These are phyloP conservation scores for Nothoprocta pentlandii DNA, from an alignment of 2,113 vertebrate species.

Conservation along the genomic window DNA sequence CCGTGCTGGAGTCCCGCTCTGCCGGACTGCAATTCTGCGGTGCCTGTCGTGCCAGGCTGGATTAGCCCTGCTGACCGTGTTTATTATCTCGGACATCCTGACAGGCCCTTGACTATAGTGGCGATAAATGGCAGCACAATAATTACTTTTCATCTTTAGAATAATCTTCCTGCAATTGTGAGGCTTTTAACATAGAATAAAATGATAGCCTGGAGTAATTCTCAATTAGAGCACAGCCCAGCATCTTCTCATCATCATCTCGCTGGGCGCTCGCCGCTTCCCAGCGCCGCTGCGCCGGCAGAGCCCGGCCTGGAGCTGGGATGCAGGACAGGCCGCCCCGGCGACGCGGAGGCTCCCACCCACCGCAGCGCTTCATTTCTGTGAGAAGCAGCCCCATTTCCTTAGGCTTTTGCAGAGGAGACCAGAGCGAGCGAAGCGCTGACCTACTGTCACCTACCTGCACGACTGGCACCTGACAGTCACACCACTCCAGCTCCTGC, in stretches of 20 bases:
- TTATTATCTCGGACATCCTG: constrained; percentile 11
- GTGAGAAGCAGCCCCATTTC: not conserved
- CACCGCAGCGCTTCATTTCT: not conserved
- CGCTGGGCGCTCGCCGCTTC: not conserved
- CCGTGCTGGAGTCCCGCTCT: not conserved
- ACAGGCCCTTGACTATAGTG: not conserved
- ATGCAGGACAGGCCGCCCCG: too few relatives aligned
- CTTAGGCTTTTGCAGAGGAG: not conserved
- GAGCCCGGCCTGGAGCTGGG: too few relatives aligned
- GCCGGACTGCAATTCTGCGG: not conserved
- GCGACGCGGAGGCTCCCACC: not conserved
- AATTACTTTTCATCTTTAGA: constrained; percentile 14
- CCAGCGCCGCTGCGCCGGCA: not conserved
- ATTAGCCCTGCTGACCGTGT: not conserved
- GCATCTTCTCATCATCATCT: not conserved
- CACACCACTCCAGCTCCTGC: fast-evolving
- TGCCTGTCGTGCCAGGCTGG: not conserved
- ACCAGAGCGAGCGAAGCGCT: not conserved
- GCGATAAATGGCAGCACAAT: constrained; percentile 2
- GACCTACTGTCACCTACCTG: too few relatives aligned
- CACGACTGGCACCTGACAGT: not conserved
- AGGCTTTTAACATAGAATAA: constrained; percentile 1
- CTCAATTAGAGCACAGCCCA: not conserved
- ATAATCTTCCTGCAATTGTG: not conserved
- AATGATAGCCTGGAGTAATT: not conserved